Conservation (phyloP, 1,140 invertebrate genomes). For the Antheraea mylitta region DNA sequence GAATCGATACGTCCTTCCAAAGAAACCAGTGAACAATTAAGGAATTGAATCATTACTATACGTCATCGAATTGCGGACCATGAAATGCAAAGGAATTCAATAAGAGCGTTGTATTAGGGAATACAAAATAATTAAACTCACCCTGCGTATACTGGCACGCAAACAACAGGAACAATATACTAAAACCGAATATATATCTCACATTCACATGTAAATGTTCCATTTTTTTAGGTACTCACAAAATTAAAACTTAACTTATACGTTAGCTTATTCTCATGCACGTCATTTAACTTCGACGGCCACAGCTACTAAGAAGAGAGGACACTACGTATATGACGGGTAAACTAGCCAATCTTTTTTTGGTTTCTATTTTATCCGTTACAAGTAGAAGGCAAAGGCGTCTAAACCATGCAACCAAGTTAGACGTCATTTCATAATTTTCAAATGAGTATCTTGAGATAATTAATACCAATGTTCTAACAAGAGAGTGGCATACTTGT, state of each 20-base stretch:
- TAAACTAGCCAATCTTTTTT: no score
- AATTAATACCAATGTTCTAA: no score
- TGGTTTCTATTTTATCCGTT: no score
- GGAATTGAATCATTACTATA: conserved; percentile 1
- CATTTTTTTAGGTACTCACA: conserved; percentile 17
- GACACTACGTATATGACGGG: background rate
- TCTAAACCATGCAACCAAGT: no score
- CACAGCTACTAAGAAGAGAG: no score
- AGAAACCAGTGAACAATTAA: background rate
- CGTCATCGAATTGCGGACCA: conserved; percentile 5
- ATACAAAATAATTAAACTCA: conserved; percentile 13
- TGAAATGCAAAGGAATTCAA: conserved; percentile 8
- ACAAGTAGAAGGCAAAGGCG: no score
- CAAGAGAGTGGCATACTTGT: no score
- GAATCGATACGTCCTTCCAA: background rate
- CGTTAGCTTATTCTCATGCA: conserved; percentile 13
- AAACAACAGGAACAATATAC: conserved; percentile 19
- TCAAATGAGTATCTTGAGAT: no score
- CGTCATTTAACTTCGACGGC: conserved; percentile 17
- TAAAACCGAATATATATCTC: conserved; percentile 17
- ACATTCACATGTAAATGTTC: conserved; percentile 19
- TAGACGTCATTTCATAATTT: no score
- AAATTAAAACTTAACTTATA: conserved; percentile 18
- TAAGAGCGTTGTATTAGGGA: background rate
- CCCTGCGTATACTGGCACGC: conserved; percentile 14